These are phyloP conservation scores for Microctonus brassicae DNA, from an alignment of 2,888 invertebrate species.

Conservation along the genomic window DNA sequence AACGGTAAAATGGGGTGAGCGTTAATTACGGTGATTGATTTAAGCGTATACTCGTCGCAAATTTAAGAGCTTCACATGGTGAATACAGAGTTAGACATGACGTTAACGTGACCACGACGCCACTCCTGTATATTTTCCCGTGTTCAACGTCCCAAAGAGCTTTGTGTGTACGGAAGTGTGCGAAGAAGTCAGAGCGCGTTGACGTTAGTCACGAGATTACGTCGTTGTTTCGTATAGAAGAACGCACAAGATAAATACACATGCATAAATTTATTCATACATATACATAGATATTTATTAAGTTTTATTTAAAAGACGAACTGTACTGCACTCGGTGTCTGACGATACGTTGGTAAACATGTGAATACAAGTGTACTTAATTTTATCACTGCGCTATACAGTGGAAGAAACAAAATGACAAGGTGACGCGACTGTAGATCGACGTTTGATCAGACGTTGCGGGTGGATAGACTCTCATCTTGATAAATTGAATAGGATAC, in stretches of 20 bases:
- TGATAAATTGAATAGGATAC: not conserved
- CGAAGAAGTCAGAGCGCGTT: not conserved
- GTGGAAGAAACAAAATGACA: not conserved
- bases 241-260: not conserved
- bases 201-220: not conserved
- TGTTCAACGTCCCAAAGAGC: too few relatives aligned
- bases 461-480: not conserved
- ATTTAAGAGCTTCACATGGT: constrained; percentile 59
- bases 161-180: constrained; percentile 11
- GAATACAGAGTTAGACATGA: constrained; percentile 17
- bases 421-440: not conserved
- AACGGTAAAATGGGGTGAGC: constrained; percentile 59
- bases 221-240: not conserved
- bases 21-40: constrained; percentile 67
- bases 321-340: too few relatives aligned
- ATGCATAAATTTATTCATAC: not conserved
- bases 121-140: not conserved
- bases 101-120: constrained; percentile 19
- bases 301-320: too few relatives aligned
- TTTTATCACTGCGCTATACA: not conserved
- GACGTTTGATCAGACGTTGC: not conserved
- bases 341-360: not conserved
- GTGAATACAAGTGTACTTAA: not conserved
- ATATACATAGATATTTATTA: too few relatives aligned
- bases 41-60: constrained; percentile 54